phyloP scores from a whole-genome alignment of 2,888 invertebrate genomes.

The Stratiomys singularior region DNA sequence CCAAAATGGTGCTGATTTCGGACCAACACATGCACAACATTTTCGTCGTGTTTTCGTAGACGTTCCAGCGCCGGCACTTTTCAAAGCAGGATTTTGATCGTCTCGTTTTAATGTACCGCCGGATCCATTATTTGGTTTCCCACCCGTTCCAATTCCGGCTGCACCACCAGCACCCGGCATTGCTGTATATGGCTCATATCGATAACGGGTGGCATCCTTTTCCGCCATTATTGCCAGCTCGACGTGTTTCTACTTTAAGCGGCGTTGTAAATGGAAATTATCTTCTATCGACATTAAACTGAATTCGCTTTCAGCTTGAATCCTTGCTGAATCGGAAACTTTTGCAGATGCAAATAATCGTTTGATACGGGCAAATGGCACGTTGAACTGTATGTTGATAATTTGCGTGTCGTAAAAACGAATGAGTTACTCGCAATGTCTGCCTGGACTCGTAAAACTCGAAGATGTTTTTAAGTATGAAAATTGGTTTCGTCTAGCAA shows the following conservation, averaged over 20 bases:
- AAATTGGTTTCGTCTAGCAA: too few relatives aligned
- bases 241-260: neutral
- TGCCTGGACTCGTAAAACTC: too few relatives aligned
- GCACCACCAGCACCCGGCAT: conserved; percentile 34
- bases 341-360: too few relatives aligned
- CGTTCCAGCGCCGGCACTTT: conserved; percentile 48
- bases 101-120: conserved; percentile 59
- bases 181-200: conserved; percentile 65
- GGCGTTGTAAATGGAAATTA: too few relatives aligned
- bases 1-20: conserved; percentile 63
- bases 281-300: too few relatives aligned
- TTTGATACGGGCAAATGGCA: too few relatives aligned
- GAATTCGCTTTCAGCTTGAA: too few relatives aligned
- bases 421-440: too few relatives aligned
- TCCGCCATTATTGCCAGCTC: conserved; percentile 52
- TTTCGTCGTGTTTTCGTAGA: conserved; percentile 50
- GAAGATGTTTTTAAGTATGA: too few relatives aligned
- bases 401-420: too few relatives aligned
- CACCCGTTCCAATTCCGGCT: conserved; percentile 15
- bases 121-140: conserved; percentile 54
- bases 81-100: conserved; percentile 48
- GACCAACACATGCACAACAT: conserved; percentile 56
- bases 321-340: too few relatives aligned
- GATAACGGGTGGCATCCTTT: conserved; percentile 62
- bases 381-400: too few relatives aligned